These are phyloP conservation scores for Pelecanus crispus DNA, from an alignment of 2,113 vertebrate genomes.

Conservation along the genomic window DNA sequence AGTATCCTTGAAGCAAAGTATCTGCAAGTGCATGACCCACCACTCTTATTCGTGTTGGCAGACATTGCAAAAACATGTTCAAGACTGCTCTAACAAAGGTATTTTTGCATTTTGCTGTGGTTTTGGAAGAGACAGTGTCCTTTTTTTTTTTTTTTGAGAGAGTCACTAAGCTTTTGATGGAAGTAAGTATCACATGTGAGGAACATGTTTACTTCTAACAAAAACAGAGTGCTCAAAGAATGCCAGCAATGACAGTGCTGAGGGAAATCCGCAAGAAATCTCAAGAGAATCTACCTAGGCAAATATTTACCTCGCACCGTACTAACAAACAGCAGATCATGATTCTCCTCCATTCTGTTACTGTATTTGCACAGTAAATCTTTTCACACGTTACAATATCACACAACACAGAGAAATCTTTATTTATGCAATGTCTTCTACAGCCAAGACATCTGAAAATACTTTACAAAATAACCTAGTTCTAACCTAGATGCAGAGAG, in stretches of 20 bases:
- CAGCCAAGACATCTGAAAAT: slow-evolving; percentile 39
- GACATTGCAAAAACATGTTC: not conserved
- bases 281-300: not conserved
- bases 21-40: not conserved
- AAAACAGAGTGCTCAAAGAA: not conserved
- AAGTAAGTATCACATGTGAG: not conserved
- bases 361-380: slow-evolving; percentile 52
- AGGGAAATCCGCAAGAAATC: slow-evolving; percentile 7
- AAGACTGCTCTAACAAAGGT: not conserved
- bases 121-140: not conserved
- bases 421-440: slow-evolving; percentile 45
- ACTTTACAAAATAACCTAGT: slow-evolving; percentile 45
- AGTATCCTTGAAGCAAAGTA: not conserved
- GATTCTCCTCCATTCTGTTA: slow-evolving; percentile 30
- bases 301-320: slow-evolving; percentile 24
- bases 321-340: slow-evolving; percentile 40
- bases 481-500: slow-evolving; percentile 26
- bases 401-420: slow-evolving; percentile 3
- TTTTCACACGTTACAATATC: not conserved
- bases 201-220: not conserved
- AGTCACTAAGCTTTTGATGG: not conserved
- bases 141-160: not conserved
- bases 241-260: not conserved
- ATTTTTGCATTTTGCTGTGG: not conserved
- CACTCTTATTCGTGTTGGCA: fast-evolving